Conservation (phyloP, 2,888 invertebrate species). For the Brachypterus glaber region DNA sequence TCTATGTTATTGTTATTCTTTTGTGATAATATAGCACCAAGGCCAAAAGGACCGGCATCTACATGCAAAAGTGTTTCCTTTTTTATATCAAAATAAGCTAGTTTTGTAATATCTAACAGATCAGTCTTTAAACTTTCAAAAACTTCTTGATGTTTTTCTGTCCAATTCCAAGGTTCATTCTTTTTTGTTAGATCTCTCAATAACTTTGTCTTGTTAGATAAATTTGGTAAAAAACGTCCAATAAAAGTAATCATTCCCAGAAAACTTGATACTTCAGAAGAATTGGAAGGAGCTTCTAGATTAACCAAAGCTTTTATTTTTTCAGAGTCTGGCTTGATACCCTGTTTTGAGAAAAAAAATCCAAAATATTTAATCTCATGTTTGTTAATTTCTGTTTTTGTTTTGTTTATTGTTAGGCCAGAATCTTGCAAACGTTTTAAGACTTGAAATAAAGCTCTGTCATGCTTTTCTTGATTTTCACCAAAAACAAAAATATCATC, state of each 20-base stretch:
- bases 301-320: conserved; percentile 24
- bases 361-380: conserved; percentile 26
- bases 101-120: background rate
- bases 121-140: conserved; percentile 9
- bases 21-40: conserved; percentile 11
- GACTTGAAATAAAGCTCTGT: conserved; percentile 23
- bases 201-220: conserved; percentile 8
- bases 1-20: conserved; percentile 1
- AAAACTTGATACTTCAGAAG: conserved; percentile 11
- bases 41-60: conserved; percentile 10
- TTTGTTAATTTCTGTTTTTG: conserved; percentile 28
- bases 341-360: conserved; percentile 23
- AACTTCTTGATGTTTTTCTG: conserved; percentile 6
- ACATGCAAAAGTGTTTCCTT: conserved; percentile 7
- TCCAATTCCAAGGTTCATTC: conserved; percentile 43
- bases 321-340: conserved; percentile 24
- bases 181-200: conserved; percentile 9
- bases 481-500: conserved; percentile 36
- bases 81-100: conserved; percentile 8
- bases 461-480: conserved; percentile 24
- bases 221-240: conserved; percentile 14
- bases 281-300: conserved; percentile 6
- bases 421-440: conserved; percentile 21
- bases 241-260: conserved; percentile 16
- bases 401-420: conserved; percentile 24